These are phyloP conservation scores for Tyria jacobaeae DNA, from an alignment of 2,888 invertebrate species.

Conservation along the genomic window DNA sequence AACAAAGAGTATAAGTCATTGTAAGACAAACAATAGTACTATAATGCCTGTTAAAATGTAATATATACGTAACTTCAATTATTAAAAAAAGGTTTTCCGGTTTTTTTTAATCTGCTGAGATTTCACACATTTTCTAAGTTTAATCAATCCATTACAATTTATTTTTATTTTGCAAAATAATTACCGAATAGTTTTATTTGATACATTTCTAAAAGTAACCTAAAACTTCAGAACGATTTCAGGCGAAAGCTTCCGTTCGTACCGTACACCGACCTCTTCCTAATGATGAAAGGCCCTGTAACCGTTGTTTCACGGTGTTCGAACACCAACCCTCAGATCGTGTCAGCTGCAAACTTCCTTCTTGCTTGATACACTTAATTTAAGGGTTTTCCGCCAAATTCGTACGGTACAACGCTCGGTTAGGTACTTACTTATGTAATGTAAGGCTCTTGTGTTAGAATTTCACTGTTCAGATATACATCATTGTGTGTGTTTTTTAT, in stretches of 20 bases:
- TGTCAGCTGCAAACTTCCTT: constrained; percentile 26
- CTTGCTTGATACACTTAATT: constrained; percentile 18
- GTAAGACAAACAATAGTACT: too few species aligned
- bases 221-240: constrained; percentile 1
- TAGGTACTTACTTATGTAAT: constrained; percentile 8
- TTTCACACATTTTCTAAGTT: too few species aligned
- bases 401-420: constrained; percentile 7
- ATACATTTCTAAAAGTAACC: not conserved
- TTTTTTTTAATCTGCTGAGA: too few species aligned
- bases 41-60: too few species aligned
- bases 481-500: too few species aligned
- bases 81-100: too few species aligned
- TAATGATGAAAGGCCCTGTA: constrained; percentile 21
- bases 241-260: not conserved
- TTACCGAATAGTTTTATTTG: not conserved
- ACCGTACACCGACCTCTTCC: constrained; percentile 12
- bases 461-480: too few species aligned
- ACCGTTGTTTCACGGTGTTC: constrained; percentile 23
- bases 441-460: too few species aligned
- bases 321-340: constrained; percentile 22
- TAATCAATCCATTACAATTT: too few species aligned
- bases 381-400: constrained; percentile 14
- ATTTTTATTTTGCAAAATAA: not conserved
- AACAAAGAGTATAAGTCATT: too few species aligned
- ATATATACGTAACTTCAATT: too few species aligned